Conservation (phyloP, 1,140 invertebrate genomes). For the Lepidotrigona ventralis region DNA sequence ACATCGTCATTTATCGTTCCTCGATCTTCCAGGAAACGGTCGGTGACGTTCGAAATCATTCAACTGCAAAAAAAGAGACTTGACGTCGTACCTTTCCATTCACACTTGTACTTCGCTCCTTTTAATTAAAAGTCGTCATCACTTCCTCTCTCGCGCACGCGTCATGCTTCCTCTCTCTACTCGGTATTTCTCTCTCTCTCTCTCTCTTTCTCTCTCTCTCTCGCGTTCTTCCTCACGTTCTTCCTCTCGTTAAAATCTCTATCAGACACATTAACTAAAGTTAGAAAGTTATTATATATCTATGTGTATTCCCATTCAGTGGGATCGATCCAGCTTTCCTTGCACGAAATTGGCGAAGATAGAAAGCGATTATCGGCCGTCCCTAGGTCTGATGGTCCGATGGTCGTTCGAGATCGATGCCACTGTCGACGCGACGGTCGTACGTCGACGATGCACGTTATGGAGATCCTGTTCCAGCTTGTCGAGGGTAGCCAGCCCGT, state of each 20-base stretch:
- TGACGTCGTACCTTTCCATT: constrained; percentile 15
- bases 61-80: constrained; percentile 27
- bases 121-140: constrained; percentile 45
- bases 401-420: constrained; percentile 8
- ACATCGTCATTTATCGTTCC: not conserved
- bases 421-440: not conserved
- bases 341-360: not conserved
- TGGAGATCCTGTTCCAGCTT: constrained; percentile 68
- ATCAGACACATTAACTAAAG: constrained; percentile 53
- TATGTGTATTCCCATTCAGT: not conserved
- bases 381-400: constrained; percentile 10
- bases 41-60: constrained; percentile 23
- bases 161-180: not conserved
- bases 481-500: constrained; percentile 66
- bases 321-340: constrained; percentile 38
- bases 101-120: constrained; percentile 19
- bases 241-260: not conserved
- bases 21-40: constrained; percentile 22
- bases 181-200: not conserved
- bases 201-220: too few species aligned
- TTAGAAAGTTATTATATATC: constrained; percentile 32
- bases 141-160: not conserved
- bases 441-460: constrained; percentile 53
- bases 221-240: not conserved
- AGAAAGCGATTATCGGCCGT: constrained; percentile 27